A percentile compares a stretch with the other conserved stretches of the same genome.
These are phyloP conservation scores for Emydura subglobosa DNA, from an alignment of 2,113 vertebrate species.

Conservation along the genomic window DNA sequence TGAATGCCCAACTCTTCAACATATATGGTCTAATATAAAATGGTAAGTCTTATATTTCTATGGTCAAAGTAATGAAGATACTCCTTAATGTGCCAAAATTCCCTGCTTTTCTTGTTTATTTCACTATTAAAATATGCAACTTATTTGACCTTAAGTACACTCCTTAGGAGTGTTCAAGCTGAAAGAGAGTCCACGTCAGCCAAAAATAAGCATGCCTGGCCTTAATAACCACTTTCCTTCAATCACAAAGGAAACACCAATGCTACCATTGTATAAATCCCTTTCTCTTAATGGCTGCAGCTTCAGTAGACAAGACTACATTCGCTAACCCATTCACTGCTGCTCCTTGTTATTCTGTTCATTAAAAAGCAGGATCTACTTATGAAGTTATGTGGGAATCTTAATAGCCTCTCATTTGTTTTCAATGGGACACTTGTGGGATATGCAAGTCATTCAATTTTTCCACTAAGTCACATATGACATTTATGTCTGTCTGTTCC, in stretches of 20 bases:
- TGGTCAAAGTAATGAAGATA: background rate
- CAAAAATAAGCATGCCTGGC: constrained; percentile 65
- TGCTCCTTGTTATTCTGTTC: background rate
- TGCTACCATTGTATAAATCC: background rate
- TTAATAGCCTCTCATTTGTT: background rate
- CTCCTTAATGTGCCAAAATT: background rate
- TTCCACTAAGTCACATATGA: constrained; percentile 27
- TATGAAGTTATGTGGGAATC: background rate
- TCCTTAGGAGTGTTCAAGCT: constrained; percentile 63
- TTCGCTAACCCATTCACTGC: background rate
- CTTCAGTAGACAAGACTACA: background rate
- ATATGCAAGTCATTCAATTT: constrained; percentile 11
- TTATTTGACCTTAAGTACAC: constrained; percentile 68
- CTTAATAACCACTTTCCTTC: constrained; percentile 61
- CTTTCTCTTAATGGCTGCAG: constrained; percentile 36
- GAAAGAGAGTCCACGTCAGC: constrained; percentile 39
- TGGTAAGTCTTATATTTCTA: background rate
- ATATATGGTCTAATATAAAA: background rate
- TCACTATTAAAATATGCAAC: constrained; percentile 63
- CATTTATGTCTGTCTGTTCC: background rate
- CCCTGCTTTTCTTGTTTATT: constrained; percentile 46
- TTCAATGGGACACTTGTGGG: background rate
- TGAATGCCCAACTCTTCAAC: background rate
- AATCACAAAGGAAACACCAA: constrained; percentile 61
- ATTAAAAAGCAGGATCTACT: background rate